phyloP scores from a whole-genome alignment of 2,888 invertebrate genomes.

The Coelinius sp. region DNA sequence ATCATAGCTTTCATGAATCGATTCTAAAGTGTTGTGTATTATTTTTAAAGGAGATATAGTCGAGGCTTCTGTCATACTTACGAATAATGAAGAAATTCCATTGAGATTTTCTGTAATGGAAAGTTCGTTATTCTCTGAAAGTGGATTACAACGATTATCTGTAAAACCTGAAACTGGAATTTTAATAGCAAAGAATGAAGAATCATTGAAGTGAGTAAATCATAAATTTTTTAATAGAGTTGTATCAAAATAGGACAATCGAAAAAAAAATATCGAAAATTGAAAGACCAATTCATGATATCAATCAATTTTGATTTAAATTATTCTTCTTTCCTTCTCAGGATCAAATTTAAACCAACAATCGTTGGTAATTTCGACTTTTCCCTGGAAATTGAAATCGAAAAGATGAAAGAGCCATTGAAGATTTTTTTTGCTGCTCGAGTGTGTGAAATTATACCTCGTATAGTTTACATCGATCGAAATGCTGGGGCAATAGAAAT shows the following conservation, averaged over 20 bases:
- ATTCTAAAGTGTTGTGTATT: neutral
- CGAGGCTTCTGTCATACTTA: conserved; percentile 70
- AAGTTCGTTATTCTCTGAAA: conserved; percentile 74
- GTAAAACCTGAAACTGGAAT: conserved; percentile 73
- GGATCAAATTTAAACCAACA: conserved; percentile 74
- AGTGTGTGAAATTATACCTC: conserved; percentile 73
- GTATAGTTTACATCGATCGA: conserved; percentile 69
- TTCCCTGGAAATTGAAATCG: conserved; percentile 74
- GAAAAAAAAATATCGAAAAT: too few relatives aligned
- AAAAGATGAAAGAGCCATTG: conserved; percentile 73
- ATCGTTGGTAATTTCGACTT: conserved; percentile 74
- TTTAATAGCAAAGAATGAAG: conserved; percentile 71
- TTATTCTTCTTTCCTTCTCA: conserved; percentile 57
- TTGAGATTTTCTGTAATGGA: conserved; percentile 74
- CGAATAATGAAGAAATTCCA: conserved; percentile 74
- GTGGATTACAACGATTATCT: conserved; percentile 72
- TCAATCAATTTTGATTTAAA: neutral
- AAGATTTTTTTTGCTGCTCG: conserved; percentile 73
- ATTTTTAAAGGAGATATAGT: conserved; percentile 64
- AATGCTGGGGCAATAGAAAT: conserved; percentile 55
- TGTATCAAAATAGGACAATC: neutral
- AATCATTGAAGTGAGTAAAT: conserved; percentile 73
- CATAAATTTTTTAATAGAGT: neutral
- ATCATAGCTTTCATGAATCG: neutral
- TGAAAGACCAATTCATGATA: too few relatives aligned